Base-by-base conservation (phyloP, 1,140 invertebrate species). In the Drosophila lini region DNA sequence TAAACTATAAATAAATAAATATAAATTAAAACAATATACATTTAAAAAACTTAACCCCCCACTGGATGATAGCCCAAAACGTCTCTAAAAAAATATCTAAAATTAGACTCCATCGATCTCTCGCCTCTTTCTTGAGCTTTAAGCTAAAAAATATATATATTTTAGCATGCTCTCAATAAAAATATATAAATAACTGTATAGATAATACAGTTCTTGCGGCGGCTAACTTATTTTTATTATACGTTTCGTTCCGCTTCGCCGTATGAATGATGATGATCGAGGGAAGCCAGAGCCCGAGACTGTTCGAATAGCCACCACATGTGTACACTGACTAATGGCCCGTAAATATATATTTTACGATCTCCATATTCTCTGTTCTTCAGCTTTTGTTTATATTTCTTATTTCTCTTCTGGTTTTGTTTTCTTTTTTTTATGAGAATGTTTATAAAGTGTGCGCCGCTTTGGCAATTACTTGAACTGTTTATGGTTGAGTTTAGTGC, bases 121-220 rank as follows among this genome's bases (percentile, higher is more conserved):
- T 28, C 4, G 25, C 5, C 25, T 5, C 25, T 28, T 28, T 28
- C 25, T 28, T 28, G 25, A 28, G 25, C 25, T 28, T 40, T 38
- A 50, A 71, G n/a, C n/a, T 41, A 34, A 69, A 50, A 44, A 36
- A 42, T 74, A 63, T 63, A 78, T 52, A 69, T 45, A 68, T 41
- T 64, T 64, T 62, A 42, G 31, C 34, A 25, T 47, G 13, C 63
- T 41, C 80, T 59, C 75, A 64, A 68, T 75, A 74, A 79, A 78
- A 44, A 50, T 74, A 15, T 74, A 64, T 45, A 83, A 83, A 59
- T 68, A 68, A 74, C 48, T 69, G 36, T 68, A 50, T 56, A 56
- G 25, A 65, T 50, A 71, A 55, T 55, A 38, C 5, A 15, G 15
- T 36, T 42, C 55, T 38, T 28, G 42, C 38, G 58, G 19, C 15